phyloP scores from a whole-genome alignment of 2,888 invertebrate species.

The Himalopsyche tibetana region DNA sequence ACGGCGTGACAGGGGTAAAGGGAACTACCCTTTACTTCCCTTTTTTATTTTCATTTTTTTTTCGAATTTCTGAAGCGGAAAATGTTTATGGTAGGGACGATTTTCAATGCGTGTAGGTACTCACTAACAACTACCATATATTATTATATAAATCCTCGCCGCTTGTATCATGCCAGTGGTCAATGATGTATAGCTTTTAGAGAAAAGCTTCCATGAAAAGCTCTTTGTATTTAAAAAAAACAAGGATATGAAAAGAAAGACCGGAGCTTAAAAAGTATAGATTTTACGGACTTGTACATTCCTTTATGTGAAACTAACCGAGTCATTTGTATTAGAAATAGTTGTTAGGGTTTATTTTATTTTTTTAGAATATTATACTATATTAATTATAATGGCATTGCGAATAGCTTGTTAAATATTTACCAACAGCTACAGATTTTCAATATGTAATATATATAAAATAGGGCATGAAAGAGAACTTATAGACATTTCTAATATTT shows the following conservation, averaged over 20 bases:
- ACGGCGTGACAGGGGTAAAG: conserved; percentile 54
- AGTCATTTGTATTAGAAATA: too few relatives aligned
- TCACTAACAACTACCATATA: conserved; percentile 63
- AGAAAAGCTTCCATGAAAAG: conserved; percentile 4
- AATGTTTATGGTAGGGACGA: conserved; percentile 65
- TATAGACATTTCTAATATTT: too few relatives aligned
- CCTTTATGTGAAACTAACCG: too few relatives aligned
- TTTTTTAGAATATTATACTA: too few relatives aligned
- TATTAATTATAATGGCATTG: too few relatives aligned
- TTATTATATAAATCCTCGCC: conserved; percentile 64
- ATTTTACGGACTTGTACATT: too few relatives aligned
- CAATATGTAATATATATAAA: too few relatives aligned
- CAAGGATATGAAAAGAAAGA: neutral
- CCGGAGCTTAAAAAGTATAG: neutral
- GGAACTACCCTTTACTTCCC: conserved; percentile 54
- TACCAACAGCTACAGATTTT: too few relatives aligned
- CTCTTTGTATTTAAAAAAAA: conserved; percentile 4
- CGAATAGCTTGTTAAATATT: too few relatives aligned
- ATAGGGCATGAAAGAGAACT: too few relatives aligned
- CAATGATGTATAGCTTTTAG: conserved; percentile 51
- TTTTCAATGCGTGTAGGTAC: conserved; percentile 64
- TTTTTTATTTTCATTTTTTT: conserved; percentile 64
- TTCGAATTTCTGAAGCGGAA: conserved; percentile 62
- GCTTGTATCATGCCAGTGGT: conserved; percentile 61
- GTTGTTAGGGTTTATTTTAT: too few relatives aligned